Percentiles rank a stretch among this genome's conserved stretches.
Conservation (phyloP, 2,113 vertebrate species). For the Progne subis region DNA sequence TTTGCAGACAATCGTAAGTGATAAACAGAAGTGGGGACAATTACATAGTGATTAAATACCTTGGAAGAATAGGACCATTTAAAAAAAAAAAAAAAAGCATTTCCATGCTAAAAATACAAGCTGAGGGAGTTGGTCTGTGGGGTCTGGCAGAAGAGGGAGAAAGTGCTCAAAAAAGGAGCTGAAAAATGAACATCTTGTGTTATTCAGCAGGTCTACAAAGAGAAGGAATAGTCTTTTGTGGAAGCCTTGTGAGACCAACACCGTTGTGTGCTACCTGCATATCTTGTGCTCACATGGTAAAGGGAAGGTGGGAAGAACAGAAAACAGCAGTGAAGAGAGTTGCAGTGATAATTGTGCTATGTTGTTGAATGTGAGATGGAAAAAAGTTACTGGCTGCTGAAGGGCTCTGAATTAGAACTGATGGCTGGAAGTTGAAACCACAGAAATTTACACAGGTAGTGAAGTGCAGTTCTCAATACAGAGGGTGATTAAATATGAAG, state of each 20-base stretch:
- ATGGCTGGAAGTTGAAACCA: neutral
- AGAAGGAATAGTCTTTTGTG: neutral
- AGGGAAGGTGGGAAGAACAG: neutral
- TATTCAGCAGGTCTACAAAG: neutral
- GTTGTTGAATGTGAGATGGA: fast-evolving
- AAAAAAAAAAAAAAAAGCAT: neutral
- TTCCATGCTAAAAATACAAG: neutral
- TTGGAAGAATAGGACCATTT: neutral
- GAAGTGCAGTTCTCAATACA: neutral
- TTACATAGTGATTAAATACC: neutral
- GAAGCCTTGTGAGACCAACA: neutral
- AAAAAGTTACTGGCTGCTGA: neutral
- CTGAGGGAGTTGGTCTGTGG: neutral
- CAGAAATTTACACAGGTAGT: neutral
- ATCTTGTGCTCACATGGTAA: neutral
- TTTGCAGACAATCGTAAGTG: neutral
- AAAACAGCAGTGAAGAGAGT: neutral
- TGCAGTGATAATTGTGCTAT: neutral
- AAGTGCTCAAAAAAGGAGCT: neutral
- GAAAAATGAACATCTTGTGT: neutral
- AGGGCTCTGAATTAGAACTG: neutral
- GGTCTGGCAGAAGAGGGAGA: neutral
- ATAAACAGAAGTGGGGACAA: neutral
- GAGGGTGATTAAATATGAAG: neutral
- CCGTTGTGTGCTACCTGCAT: neutral